Base-by-base conservation (phyloP, 2,888 invertebrate genomes). In the Metallyticus violacea region DNA sequence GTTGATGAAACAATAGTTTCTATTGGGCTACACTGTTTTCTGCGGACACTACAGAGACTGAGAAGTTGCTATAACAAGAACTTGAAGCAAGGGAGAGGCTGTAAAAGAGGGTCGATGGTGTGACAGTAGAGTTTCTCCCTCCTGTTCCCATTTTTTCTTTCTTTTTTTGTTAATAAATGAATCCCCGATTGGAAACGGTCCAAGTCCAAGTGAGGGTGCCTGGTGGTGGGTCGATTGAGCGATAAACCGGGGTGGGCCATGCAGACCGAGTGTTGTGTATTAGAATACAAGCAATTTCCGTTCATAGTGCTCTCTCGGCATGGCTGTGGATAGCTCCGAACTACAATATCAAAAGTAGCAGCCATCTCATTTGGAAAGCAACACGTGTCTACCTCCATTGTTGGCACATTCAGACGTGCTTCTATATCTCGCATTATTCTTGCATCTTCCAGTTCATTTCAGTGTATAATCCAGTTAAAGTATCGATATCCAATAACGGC, bases 161-260 rank as follows among this genome's bases (percentile, higher is more conserved):
- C 6, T 9, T 76, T 83, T 83, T 83, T 85, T 87, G 87, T 87
- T 87, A 87, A 87, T 87, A 85, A 87, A 87, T 85, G 87, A 87
- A 87, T 84, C 87, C 84, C 79, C 85, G 87, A 85, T 87, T 87
- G 87, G 87, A 85, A 81, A 85, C 26, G 82, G 26, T 87, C 85
- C 87, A 87, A 85, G 76, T 6, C 29, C 25, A 77, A 76, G 82
- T 79, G 86, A 83, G 82, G 79, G 81, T 77, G 85, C 79, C 26
- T 77, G 77, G 85, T 25, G 78, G 9, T n/a, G 28, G 77, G 83
- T 7, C 26, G 83, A 76, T 15, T 81, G 82, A 28, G 79, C 26
- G 26, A 26, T 15, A 26, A 79, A 79, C 28, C 28, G 29, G 80
- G 81, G 81, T 81, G 81, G 25, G n/a, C 62, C 82, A 62, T 40